phyloP scores from a whole-genome alignment of 2,797 vertebrate genomes.

The Alfaro cultratus region DNA sequence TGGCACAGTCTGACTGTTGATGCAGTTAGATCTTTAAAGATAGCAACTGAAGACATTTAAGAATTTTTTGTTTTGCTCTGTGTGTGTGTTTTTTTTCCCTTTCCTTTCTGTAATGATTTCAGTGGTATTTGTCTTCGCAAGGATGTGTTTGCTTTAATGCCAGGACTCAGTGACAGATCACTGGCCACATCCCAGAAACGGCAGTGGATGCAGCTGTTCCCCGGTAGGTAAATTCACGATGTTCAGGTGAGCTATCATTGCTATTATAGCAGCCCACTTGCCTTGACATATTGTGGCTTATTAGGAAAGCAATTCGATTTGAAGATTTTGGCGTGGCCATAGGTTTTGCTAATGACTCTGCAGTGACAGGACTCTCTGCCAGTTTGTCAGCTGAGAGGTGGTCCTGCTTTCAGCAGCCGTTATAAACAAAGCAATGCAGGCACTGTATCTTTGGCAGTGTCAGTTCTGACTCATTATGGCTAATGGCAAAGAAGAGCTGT shows the following conservation, averaged over 20 bases:
- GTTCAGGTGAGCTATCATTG: slow-evolving; percentile 20
- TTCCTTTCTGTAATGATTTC: neutral
- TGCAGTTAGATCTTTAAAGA: neutral
- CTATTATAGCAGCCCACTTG: slow-evolving; percentile 9
- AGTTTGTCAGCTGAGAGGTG: slow-evolving; percentile 45
- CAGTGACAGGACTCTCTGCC: slow-evolving; percentile 48
- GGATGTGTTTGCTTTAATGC: neutral
- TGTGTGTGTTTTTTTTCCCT: neutral
- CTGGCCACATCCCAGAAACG: slow-evolving; percentile 1
- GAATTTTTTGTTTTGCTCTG: neutral
- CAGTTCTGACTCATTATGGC: slow-evolving; percentile 62
- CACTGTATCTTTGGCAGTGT: slow-evolving; percentile 38
- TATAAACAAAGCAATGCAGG: slow-evolving; percentile 41
- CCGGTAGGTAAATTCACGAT: neutral
- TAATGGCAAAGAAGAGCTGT: slow-evolving; percentile 46
- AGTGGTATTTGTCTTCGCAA: neutral
- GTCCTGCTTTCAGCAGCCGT: slow-evolving; percentile 44
- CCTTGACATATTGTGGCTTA: slow-evolving; percentile 26
- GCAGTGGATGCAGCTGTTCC: neutral
- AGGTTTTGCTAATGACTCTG: slow-evolving; percentile 61
- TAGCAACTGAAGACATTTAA: neutral
- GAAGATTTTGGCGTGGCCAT: slow-evolving; percentile 29
- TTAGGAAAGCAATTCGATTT: slow-evolving; percentile 43
- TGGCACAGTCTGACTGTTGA: neutral
- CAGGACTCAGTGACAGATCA: slow-evolving; percentile 2